These are phyloP conservation scores for Chlamydotis undulata DNA, from an alignment of 2,113 vertebrate genomes.

Conservation along the genomic window DNA sequence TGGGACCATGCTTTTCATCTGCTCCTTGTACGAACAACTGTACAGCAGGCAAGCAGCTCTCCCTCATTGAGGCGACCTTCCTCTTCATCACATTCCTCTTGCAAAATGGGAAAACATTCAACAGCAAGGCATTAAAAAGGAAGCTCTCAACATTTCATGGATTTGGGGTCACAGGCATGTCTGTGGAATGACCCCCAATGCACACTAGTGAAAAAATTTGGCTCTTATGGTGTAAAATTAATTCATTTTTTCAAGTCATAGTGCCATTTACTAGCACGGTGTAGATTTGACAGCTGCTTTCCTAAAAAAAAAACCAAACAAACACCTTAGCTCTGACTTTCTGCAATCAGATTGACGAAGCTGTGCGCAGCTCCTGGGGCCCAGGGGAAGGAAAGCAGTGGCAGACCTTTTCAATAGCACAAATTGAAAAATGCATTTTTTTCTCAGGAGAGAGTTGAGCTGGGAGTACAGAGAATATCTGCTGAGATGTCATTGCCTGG, in stretches of 20 bases:
- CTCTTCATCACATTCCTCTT: background rate
- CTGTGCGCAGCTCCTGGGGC: background rate
- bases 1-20: background rate
- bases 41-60: background rate
- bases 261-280: background rate
- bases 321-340: background rate
- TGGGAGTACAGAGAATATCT: background rate
- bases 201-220: background rate
- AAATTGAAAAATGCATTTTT: background rate
- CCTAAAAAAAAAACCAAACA: background rate
- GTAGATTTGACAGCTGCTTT: background rate
- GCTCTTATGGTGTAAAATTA: background rate
- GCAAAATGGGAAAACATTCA: background rate
- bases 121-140: background rate
- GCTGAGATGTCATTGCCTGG: background rate
- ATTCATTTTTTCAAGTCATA: background rate
- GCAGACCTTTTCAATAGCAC: background rate
- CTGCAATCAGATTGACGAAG: background rate
- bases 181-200: background rate
- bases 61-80: accelerated
- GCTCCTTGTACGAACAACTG: background rate
- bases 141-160: background rate
- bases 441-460: background rate
- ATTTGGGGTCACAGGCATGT: background rate
- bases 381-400: background rate